Evolutionary conservation across 2,888 invertebrate species (phyloP), one percentile per base, ranked within the genome.

Genomic region (Nycteola revayana): DNA sequence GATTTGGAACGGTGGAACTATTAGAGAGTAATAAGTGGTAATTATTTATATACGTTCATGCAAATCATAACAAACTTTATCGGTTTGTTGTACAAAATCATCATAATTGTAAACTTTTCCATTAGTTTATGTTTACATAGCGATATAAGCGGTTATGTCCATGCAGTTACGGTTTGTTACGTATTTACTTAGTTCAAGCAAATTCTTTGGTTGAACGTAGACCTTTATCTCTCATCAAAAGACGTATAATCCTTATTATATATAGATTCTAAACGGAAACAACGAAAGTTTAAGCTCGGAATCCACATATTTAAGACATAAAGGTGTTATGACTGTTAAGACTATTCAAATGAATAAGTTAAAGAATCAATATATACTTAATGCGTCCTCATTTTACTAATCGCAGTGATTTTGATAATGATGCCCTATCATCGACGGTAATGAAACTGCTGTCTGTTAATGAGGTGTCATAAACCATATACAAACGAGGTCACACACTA

Each of bases 391-490:
- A 44, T 52, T 60, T 28, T 17, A 41, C 39, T 40, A 49, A 61
- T 57, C 48, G 22, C 36, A 31, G 41, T 24, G 28, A 43, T 52
- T 59, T 60, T 44, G 50, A 56, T 56, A 56, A 50, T 49, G 47
- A 40, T 26, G 49, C 32, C 42, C 34, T 50, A 55, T 54, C 43
- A 45, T 40, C 46, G 47, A 35, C 46, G 49, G 42, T 50, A 59
- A 53, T 49, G 43, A 61, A 63, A 54, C 45, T 36, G 46, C 56
- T 46, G 48, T 41, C 49, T 36, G 45, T 42, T 50, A 53, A 60
- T 43, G 42, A 59, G 42, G 31, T 52, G 49, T 48, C 37, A 36
- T 62, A 49, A 57, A 57, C 52, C 47, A 50, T 21, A 42, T 20
- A 18, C 18, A 35, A 44, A 42, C 26, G 36, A 54, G 48, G 51